Percentiles rank a stretch among this genome's conserved stretches.
Conservation (phyloP, 2,113 vertebrate genomes). For the Ceratotherium simum region DNA sequence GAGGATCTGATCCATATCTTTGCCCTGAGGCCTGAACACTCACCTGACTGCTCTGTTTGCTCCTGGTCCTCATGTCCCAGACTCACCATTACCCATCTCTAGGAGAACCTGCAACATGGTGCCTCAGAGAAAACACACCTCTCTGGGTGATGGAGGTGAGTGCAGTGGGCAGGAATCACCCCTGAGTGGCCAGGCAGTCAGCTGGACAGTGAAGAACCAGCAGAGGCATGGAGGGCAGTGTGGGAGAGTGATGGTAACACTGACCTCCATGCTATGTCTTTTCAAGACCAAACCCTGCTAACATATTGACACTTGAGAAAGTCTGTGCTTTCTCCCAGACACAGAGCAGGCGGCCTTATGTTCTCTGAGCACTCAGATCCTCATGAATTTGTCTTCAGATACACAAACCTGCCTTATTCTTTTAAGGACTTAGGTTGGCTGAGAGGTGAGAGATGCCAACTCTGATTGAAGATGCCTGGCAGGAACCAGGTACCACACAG, state of each 20-base stretch:
- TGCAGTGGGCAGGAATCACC: too few species aligned
- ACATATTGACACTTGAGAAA: not conserved
- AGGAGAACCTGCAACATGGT: not conserved
- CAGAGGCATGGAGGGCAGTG: rapidly evolving
- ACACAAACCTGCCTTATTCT: not conserved
- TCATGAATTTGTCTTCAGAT: not conserved
- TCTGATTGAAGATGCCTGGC: too few species aligned
- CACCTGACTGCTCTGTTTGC: not conserved
- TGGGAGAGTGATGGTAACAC: too few species aligned
- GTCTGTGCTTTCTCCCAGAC: not conserved
- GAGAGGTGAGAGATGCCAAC: not conserved
- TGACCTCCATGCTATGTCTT: not conserved
- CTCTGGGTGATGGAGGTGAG: not conserved
- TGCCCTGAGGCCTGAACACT: not conserved
- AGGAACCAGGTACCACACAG: not conserved
- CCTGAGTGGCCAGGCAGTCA: not conserved
- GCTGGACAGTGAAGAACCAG: not conserved
- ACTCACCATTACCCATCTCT: not conserved
- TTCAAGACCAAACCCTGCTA: not conserved
- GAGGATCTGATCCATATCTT: not conserved
- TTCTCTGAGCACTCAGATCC: not conserved
- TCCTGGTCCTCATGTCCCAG: not conserved
- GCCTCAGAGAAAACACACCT: not conserved
- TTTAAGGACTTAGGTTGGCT: not conserved
- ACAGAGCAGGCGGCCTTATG: rapidly evolving